Conservation (phyloP, 2,888 invertebrate genomes). For the Synergus gifuensis region DNA sequence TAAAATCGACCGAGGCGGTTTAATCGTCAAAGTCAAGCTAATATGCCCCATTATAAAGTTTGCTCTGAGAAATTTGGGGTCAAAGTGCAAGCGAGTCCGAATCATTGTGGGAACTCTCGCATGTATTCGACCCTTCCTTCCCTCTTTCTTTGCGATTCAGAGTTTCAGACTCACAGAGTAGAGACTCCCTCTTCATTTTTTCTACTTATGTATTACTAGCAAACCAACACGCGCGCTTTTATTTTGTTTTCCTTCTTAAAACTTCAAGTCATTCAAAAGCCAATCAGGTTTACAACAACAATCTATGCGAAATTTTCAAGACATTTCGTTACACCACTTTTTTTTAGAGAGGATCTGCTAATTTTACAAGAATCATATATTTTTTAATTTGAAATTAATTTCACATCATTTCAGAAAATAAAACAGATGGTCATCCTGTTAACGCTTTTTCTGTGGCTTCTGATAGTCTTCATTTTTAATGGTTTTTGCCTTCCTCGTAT, state of each 20-base stretch:
- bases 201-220: neutral
- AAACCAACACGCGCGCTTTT: no score
- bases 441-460: neutral
- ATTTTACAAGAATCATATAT: neutral
- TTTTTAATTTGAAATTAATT: neutral
- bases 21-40: conserved; percentile 46
- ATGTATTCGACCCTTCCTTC: conserved; percentile 51
- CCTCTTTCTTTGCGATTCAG: neutral
- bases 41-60: conserved; percentile 67
- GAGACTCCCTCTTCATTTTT: neutral
- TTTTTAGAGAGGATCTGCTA: neutral
- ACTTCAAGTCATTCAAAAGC: no score
- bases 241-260: no score
- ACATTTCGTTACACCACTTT: no score
- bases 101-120: conserved; percentile 67
- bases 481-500: neutral
- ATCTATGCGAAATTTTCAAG: no score
- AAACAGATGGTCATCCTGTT: no score
- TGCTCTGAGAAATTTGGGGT: conserved; percentile 61
- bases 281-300: no score
- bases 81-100: conserved; percentile 49
- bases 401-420: no score
- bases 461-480: neutral
- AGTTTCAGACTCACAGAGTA: no score
- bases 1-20: conserved; percentile 30